phyloP scores from a whole-genome alignment of 2,113 vertebrate genomes.

The Callaeas wilsoni region DNA sequence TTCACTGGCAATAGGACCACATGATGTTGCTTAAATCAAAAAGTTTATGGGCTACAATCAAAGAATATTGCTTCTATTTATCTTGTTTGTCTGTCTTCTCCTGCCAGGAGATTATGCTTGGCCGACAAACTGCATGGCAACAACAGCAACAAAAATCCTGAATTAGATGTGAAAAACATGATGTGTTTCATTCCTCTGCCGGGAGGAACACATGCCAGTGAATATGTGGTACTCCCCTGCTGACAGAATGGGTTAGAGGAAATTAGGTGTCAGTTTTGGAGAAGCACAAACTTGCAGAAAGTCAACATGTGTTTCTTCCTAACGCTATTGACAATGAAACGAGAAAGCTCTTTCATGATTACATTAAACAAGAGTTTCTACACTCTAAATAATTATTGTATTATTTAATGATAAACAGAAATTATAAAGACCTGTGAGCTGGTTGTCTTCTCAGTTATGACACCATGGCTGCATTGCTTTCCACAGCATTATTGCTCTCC shows the following conservation, averaged over 20 bases:
- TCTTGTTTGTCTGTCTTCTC: conserved; percentile 6
- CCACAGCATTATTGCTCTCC: background rate
- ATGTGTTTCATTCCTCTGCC: background rate
- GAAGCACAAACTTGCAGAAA: background rate
- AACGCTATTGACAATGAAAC: background rate
- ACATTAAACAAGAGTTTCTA: background rate
- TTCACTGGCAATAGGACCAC: background rate
- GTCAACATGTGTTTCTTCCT: background rate
- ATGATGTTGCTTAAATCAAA: conserved; percentile 14
- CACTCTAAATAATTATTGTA: background rate
- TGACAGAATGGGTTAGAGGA: background rate
- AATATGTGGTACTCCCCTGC: background rate
- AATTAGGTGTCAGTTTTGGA: conserved; percentile 8
- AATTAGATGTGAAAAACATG: conserved; percentile 21
- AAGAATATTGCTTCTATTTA: conserved; percentile 35
- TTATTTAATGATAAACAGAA: background rate
- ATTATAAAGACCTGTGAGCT: background rate
- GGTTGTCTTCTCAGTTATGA: background rate
- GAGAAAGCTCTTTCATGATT: background rate
- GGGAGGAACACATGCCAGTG: background rate
- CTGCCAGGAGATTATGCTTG: conserved; percentile 19
- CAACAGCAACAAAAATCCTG: background rate
- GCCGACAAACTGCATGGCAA: background rate
- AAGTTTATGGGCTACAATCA: conserved; percentile 40
- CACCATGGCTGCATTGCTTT: background rate